Percentiles rank a stretch among this genome's conserved stretches.
phyloP scores from a whole-genome alignment of 2,888 invertebrate species.

The Pardosa pseudoannulata region DNA sequence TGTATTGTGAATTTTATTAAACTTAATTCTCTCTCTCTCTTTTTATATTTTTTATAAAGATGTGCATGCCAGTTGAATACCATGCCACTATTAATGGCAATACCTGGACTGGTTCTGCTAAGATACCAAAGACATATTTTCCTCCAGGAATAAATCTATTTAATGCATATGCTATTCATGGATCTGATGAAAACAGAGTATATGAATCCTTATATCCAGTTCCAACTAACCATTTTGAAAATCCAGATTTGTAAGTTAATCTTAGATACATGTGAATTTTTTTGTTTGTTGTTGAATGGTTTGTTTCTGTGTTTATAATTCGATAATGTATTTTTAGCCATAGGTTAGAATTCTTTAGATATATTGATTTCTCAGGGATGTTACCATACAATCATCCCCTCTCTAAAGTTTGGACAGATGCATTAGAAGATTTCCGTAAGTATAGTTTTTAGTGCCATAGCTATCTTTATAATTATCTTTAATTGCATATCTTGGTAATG shows the following conservation, averaged over 20 bases:
- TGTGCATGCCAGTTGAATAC: constrained; percentile 77
- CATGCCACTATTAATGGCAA: constrained; percentile 75
- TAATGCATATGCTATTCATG: constrained; percentile 81
- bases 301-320: background rate
- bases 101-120: constrained; percentile 78
- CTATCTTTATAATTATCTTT: too few species aligned
- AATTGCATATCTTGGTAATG: too few species aligned
- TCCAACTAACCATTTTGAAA: constrained; percentile 76
- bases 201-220: constrained; percentile 80
- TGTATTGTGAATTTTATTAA: too few species aligned
- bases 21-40: too few species aligned
- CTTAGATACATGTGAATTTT: background rate
- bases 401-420: constrained; percentile 35
- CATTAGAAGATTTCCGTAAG: constrained; percentile 28
- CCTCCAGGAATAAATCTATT: constrained; percentile 79
- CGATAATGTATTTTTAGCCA: constrained; percentile 76
- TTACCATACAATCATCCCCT: constrained; percentile 14
- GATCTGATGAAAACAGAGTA: constrained; percentile 77
- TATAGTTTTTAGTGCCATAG: too few species aligned
- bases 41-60: constrained; percentile 74
- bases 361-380: constrained; percentile 74
- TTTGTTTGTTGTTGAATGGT: too few species aligned
- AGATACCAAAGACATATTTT: constrained; percentile 79
- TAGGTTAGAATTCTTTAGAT: constrained; percentile 78
- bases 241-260: constrained; percentile 79